These are phyloP conservation scores for Seladonia tumulorum DNA, from an alignment of 2,888 invertebrate genomes.

Conservation along the genomic window DNA sequence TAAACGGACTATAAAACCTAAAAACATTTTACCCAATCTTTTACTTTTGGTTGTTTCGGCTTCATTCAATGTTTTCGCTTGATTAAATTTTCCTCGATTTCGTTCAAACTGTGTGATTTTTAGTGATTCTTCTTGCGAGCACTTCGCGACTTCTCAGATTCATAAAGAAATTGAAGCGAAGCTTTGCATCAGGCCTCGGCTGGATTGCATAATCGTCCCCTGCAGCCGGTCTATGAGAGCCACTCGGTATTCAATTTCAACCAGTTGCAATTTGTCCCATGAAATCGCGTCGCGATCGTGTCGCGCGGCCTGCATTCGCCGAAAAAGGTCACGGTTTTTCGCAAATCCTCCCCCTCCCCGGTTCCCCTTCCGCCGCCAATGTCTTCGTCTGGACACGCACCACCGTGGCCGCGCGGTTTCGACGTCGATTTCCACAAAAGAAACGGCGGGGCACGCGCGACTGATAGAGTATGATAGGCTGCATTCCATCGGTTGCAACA, in stretches of 20 bases:
- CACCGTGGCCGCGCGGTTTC: slow-evolving; percentile 31
- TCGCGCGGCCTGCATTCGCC: slow-evolving; percentile 35
- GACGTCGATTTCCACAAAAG: slow-evolving; percentile 69
- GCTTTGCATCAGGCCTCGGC: neutral
- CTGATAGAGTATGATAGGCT: slow-evolving; percentile 73
- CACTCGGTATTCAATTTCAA: slow-evolving; percentile 51
- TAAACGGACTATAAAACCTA: too few species aligned
- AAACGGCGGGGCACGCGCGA: slow-evolving; percentile 63
- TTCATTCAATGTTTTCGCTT: too few species aligned
- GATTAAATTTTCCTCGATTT: too few species aligned
- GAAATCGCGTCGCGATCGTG: slow-evolving; percentile 36
- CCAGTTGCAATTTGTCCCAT: slow-evolving; percentile 45
- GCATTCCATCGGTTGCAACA: slow-evolving; percentile 82
- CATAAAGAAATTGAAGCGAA: slow-evolving; percentile 1
- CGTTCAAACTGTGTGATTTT: too few species aligned
- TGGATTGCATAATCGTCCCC: slow-evolving; percentile 27
- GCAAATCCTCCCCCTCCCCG: slow-evolving; percentile 27
- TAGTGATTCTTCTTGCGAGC: too few species aligned
- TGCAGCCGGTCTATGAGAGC: slow-evolving; percentile 29
- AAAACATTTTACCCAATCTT: too few species aligned
- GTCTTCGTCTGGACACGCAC: too few species aligned
- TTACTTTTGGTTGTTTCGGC: too few species aligned
- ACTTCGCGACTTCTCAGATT: too few species aligned
- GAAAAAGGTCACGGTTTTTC: slow-evolving; percentile 61
- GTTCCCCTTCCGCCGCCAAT: neutral